These are phyloP conservation scores for Montipora capitata DNA, from an alignment of 92 coral and sea anemone genomes.

Conservation along the genomic window DNA sequence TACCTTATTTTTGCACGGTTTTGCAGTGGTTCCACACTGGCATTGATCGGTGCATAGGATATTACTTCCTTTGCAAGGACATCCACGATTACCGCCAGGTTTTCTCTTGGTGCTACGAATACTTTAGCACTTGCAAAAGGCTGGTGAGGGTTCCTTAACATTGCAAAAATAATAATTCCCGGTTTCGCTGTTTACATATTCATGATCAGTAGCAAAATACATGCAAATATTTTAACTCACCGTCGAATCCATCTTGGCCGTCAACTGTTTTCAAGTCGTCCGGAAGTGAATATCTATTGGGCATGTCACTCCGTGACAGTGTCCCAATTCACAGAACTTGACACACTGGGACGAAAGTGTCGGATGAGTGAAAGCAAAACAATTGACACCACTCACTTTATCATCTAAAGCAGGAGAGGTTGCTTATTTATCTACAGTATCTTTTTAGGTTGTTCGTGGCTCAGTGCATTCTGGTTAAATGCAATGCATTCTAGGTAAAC, in stretches of 20 bases:
- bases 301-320: no score
- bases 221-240: constrained; percentile 4
- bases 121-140: constrained; percentile 25
- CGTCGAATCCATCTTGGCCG: constrained; percentile 1
- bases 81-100: constrained; percentile 6
- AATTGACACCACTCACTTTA: no score
- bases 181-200: constrained; percentile 9
- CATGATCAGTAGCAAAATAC: constrained; percentile 1
- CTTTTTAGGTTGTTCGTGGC: no score
- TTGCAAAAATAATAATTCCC: background rate
- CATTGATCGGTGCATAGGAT: background rate
- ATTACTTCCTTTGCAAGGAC: constrained; percentile 24
- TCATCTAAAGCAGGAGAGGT: no score
- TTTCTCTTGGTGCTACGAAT: constrained; percentile 1
- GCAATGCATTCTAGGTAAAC: no score
- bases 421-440: no score
- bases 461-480: no score
- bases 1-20: constrained; percentile 16
- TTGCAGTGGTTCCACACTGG: constrained; percentile 12
- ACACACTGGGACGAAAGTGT: no score
- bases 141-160: constrained; percentile 15
- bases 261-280: background rate
- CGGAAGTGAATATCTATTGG: no score
- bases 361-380: no score
- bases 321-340: no score